phyloP scores from a whole-genome alignment of 2,888 invertebrate species.

The Euzophera pinguis region DNA sequence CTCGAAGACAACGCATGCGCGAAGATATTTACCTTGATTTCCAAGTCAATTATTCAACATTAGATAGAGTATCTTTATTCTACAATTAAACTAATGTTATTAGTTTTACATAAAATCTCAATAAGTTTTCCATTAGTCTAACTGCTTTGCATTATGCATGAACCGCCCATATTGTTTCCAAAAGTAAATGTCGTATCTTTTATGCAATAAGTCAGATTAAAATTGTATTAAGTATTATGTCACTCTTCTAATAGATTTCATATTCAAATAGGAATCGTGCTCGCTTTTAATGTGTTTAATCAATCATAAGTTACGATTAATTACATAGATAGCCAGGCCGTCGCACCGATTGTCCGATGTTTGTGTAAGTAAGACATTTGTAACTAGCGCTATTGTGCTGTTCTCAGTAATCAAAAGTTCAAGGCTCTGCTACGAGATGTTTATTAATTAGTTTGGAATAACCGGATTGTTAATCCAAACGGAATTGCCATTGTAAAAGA shows the following conservation, averaged over 20 bases:
- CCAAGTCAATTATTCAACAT: conserved; percentile 10
- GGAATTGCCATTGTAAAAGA: conserved; percentile 48
- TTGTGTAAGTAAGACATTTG: conserved; percentile 59
- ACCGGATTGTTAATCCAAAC: conserved; percentile 52
- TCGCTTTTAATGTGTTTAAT: conserved; percentile 74
- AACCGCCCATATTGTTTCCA: conserved; percentile 68
- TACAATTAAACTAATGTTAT: conserved; percentile 64
- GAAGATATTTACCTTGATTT: conserved; percentile 12
- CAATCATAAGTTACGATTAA: conserved; percentile 78
- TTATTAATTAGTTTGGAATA: conserved; percentile 73
- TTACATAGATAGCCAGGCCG: conserved; percentile 69
- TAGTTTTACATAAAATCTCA: conserved; percentile 58
- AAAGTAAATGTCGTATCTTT: conserved; percentile 61
- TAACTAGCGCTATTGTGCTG: conserved; percentile 71
- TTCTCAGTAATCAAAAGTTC: conserved; percentile 70
- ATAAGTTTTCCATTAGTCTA: conserved; percentile 57
- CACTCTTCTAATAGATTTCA: conserved; percentile 71
- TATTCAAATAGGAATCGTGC: conserved; percentile 77
- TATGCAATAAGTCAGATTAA: conserved; percentile 72
- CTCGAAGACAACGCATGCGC: conserved; percentile 14
- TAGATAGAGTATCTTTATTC: conserved; percentile 27
- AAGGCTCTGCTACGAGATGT: conserved; percentile 67
- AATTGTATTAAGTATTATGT: conserved; percentile 75
- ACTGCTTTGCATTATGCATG: conserved; percentile 61
- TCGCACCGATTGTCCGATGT: conserved; percentile 48